Base-by-base conservation (phyloP, 2,113 vertebrate genomes). In the Triplophysa tibetana region DNA sequence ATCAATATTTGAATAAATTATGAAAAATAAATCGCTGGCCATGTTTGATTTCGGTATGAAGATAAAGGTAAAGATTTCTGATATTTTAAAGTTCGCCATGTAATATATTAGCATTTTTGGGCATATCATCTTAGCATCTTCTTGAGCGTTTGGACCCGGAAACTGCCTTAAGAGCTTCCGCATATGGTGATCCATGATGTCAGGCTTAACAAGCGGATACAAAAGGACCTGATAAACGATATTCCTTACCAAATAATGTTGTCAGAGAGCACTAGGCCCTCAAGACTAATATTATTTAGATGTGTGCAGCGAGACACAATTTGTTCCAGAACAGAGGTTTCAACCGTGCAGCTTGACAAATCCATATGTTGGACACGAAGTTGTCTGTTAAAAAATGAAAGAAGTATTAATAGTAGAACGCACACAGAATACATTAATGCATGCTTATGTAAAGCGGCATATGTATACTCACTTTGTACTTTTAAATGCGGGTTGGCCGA, bases 261-360 rank as follows among this genome's bases (percentile, higher is more conserved):
- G 17, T 98, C 96, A 0, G 95, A 97, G 56, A 99, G 94, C 77
- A 83, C 82, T 2, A 98, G 88, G 0, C 95, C 95, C 87, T 99
- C 97, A 82, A 98, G 82, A 76, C 96, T 97, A 61, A 98, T 91
- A 66, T 91, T 91, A 87, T 93, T 90, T 17, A 99, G 86, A 48
- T 77, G 90, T 24, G 85, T 79, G 88, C 97, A 98, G 6, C 82
- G 87, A n/a, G 85, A 81, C 29, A 97, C 63, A 79, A 98, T 88
- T 83, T 87, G 92, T 2, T 92, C 85, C 19, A 99, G 91, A 43
- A 92, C 86, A 0, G 84, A 73, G 2, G 86, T 85, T 4, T 91
- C 88, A 17, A 96, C 86, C 10, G 93, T 93, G 9, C 94, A 95
- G 86, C 93, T 95, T 0, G 97, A 98, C 72, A 99, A 85, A 81